Base-by-base conservation (phyloP, 1,140 invertebrate species). In the Camponotus pennsylvanicus region DNA sequence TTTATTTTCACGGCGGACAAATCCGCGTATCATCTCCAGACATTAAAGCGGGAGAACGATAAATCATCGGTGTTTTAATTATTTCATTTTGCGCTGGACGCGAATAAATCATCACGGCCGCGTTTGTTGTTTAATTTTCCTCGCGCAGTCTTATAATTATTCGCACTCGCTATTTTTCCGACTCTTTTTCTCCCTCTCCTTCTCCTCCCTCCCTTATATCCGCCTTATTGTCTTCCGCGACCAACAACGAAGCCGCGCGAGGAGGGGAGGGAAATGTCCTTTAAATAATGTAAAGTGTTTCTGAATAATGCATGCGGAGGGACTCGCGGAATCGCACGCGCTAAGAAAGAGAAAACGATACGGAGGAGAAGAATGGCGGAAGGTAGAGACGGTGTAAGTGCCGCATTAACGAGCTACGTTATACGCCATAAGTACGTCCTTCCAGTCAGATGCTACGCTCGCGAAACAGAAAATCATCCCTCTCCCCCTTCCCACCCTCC, bases 231-330 rank as follows among this genome's bases (percentile, higher is more conserved):
- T 49, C 69, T 49, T 55, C 32, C 42, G 45, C 27, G 21, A 52
- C 42, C 45, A 61, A 61, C 69, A 27, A 83, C 52, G 55, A 49
- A 45, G 55, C 69, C 55, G 80, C 80, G 61, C 64, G 69, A 49
- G 64, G 79, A 1, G 27, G 27, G 27, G 27, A 27, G 49, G 67
- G 61, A 75, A 83, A 86, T 82, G 85, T 70, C 55, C 77, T 86
- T 84, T 87, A 87, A 87, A 87, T 87, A 87, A 87, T 87, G 86
- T 83, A 87, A 87, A 87, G 80, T 66, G 86, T 85, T 85, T 73
- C 66, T 87, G 86, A 87, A 87, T 87, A 87, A 87, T 87, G 86
- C 86, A 87, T 86, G 59, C 45, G 55, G 55, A 15, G 42, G 70
- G 78, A 75, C 79, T 63, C 69, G 55, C 55, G 40, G 69, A 83